Evolutionary conservation across 2,888 invertebrate species (phyloP).

Genomic region (Nudaria mundana): DNA sequence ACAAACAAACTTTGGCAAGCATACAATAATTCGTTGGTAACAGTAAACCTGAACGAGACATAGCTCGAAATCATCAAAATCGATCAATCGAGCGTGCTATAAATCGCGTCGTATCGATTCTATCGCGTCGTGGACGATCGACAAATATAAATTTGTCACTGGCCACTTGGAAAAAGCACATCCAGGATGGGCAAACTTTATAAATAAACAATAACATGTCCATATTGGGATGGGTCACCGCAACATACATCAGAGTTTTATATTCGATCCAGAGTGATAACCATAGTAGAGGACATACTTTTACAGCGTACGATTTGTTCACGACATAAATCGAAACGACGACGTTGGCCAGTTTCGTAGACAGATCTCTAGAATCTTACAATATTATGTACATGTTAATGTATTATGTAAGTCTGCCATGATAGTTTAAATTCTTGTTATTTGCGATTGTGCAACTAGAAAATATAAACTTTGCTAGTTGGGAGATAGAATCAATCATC

Average conservation of each 20-base stretch:
- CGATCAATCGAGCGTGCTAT: constrained; percentile 70
- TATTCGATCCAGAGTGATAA: constrained; percentile 59
- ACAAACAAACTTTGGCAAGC: constrained; percentile 38
- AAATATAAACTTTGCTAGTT: no score
- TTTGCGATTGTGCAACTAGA: no score
- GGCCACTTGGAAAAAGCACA: constrained; percentile 64
- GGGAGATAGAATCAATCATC: no score
- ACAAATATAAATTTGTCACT: constrained; percentile 80
- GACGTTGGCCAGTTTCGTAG: background rate
- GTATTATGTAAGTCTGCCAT: no score
- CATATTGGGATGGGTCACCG: constrained; percentile 62
- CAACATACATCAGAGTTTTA: constrained; percentile 64
- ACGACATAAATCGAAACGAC: background rate
- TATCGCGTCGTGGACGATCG: constrained; percentile 70
- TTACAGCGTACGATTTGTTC: constrained; percentile 38
- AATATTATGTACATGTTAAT: no score
- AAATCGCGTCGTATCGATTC: constrained; percentile 74
- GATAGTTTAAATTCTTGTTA: background rate
- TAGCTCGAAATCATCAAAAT: constrained; percentile 70
- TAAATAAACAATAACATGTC: constrained; percentile 77
- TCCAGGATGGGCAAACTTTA: constrained; percentile 57
- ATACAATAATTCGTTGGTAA: constrained; percentile 50
- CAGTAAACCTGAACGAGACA: constrained; percentile 49
- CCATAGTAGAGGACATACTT: constrained; percentile 38
- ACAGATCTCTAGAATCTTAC: background rate